Conservation (phyloP, 2,888 invertebrate species). For the Merodon equestris region DNA sequence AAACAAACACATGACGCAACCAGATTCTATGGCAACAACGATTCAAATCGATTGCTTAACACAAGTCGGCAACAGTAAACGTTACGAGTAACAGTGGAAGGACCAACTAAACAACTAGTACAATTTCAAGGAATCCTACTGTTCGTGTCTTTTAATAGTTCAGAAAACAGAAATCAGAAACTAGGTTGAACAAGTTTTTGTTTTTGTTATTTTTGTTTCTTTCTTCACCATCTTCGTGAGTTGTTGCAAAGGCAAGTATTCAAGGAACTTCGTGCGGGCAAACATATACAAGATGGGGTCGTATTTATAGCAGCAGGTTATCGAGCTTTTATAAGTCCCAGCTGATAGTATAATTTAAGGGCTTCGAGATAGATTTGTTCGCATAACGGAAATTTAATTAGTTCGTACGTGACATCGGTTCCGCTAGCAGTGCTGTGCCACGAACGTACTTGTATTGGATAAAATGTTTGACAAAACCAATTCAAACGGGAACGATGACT, state of each 20-base stretch:
- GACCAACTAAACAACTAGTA: no score
- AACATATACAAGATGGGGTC: constrained; percentile 39
- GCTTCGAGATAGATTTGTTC: constrained; percentile 43
- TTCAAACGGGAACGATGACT: constrained; percentile 30
- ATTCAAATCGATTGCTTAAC: constrained; percentile 1
- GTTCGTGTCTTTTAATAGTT: constrained; percentile 66
- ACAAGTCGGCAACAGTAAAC: not conserved
- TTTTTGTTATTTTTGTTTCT: constrained; percentile 54
- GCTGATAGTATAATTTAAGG: constrained; percentile 22
- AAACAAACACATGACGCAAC: constrained; percentile 17
- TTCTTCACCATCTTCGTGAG: constrained; percentile 18
- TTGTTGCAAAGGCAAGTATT: no score
- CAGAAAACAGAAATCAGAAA: constrained; percentile 29
- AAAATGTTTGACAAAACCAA: constrained; percentile 46
- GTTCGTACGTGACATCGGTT: constrained; percentile 66
- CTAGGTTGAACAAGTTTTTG: constrained; percentile 61
- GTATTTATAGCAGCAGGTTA: constrained; percentile 55
- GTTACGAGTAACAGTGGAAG: no score
- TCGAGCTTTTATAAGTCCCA: constrained; percentile 48
- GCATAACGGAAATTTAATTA: constrained; percentile 60
- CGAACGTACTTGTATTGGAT: constrained; percentile 2
- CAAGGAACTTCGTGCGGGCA: constrained; percentile 59
- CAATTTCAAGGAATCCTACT: constrained; percentile 14
- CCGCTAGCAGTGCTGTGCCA: constrained; percentile 32
- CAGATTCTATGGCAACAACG: constrained; percentile 53